Evolutionary conservation across 1,140 invertebrate species (phyloP), one percentile per base, ranked within the genome.

Genomic region (Pentalonia nigronervosa): DNA sequence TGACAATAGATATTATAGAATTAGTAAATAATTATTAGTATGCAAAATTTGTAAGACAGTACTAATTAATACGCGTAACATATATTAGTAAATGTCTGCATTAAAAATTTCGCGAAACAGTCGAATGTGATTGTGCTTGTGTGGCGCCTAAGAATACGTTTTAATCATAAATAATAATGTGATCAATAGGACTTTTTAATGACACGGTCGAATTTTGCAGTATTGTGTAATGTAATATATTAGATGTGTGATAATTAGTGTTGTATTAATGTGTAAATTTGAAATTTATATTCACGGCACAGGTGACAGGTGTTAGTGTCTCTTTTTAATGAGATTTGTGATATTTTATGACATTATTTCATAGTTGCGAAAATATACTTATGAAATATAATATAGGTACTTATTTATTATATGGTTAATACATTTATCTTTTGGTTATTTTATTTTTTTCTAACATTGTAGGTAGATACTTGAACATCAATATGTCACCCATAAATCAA

Each of bases 11-110:
- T 25, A 67, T 91, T 30, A 41, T n/a, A 60, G 41, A 60, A 41
- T 90, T 25, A 60, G 50, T 60, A 90, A 90, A 41, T 41, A 23
- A 17, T 41, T 30, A 41, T 90, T 90, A 90, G 88, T 60, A 90
- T 90, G 88, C 88, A 60, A 90, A 90, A 90, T 90, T 41, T 90
- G 88, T 90, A 90, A 56, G 88, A 60, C 34, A 41, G 88, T 41
- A 25, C 34, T 90, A 45, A 90, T 90, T 90, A 90, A 90, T 90
- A 90, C 50, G 50, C 53, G 53, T 25, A 41, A 60, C 50, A 25
- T 53, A 36, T 30, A 90, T 60, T 60, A 56, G 53, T 17, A 41
- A 90, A 90, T 90, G 25, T 60, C 50, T 17, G 88, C 36, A 60
- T 56, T 25, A 60, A 41, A 36, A 60, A 90, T 90, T 14, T 60